Percentiles rank a stretch among this genome's conserved stretches.
Evolutionary conservation across 2,113 vertebrate species (phyloP).

Genomic region (Odontesthes bonariensis): DNA sequence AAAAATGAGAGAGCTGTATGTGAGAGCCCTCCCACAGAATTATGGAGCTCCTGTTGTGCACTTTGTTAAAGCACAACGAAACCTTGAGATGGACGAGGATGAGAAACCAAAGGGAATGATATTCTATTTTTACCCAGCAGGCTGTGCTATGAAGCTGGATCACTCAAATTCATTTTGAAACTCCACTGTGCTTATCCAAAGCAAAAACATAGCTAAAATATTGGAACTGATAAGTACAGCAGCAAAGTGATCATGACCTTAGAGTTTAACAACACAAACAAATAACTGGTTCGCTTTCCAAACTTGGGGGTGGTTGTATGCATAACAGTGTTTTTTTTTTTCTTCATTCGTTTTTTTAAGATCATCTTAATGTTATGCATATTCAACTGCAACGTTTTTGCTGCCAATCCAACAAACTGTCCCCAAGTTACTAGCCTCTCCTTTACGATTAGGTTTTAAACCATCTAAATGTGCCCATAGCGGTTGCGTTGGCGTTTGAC

Average conservation of each 20-base stretch:
- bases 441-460: background rate
- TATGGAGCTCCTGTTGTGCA: background rate
- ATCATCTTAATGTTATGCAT: no score
- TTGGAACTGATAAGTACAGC: background rate
- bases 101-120: background rate
- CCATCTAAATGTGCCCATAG: no score
- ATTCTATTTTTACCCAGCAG: background rate
- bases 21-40: background rate
- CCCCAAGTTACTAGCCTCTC: background rate
- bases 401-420: no score
- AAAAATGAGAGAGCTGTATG: background rate
- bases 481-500: background rate
- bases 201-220: constrained; percentile 2
- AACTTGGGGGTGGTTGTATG: no score
- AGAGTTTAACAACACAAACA: background rate
- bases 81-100: constrained; percentile 7
- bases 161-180: background rate
- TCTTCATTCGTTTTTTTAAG: no score
- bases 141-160: background rate
- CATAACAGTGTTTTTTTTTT: no score
- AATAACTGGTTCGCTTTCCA: no score
- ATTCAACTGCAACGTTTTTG: no score
- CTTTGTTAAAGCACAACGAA: background rate
- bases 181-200: background rate
- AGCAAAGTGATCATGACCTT: background rate